Conservation (phyloP, 1,140 invertebrate species). For the Atta texana region DNA sequence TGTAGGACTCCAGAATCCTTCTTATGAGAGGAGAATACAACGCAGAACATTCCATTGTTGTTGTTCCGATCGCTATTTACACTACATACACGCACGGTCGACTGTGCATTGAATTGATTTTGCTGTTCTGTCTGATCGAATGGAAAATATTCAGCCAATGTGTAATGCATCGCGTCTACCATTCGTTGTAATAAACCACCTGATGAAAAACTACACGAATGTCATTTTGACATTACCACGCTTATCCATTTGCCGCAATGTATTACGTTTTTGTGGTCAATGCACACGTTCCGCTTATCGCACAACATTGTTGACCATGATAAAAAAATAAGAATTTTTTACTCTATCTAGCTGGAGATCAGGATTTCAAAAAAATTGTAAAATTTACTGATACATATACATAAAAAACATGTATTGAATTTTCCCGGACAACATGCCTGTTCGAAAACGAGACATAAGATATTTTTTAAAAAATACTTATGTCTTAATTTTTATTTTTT, state of each 20-base stretch:
- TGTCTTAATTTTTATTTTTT: no score
- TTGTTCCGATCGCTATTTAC: conserved; percentile 53
- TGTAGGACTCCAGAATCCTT: conserved; percentile 42
- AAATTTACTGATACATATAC: no score
- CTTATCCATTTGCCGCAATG: conserved; percentile 43
- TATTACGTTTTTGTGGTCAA: conserved; percentile 34
- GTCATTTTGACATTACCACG: conserved; percentile 48
- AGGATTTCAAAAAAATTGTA: background rate
- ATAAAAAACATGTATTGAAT: no score
- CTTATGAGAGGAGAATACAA: conserved; percentile 39
- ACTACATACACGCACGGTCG: background rate
- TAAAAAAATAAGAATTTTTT: background rate
- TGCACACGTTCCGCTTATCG: conserved; percentile 17
- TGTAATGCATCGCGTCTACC: conserved; percentile 25
- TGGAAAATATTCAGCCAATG: conserved; percentile 49
- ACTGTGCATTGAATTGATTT: conserved; percentile 55
- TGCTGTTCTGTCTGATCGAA: conserved; percentile 30
- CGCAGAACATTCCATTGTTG: conserved; percentile 45
- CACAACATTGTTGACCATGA: background rate
- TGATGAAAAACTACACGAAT: conserved; percentile 32
- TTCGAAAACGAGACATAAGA: no score
- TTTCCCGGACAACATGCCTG: no score
- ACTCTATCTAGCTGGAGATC: background rate
- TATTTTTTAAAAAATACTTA: no score
- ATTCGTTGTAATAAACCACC: conserved; percentile 37